Percentiles rank a stretch among this genome's conserved stretches.
These are phyloP conservation scores for Sminthurides aquaticus DNA, from an alignment of 2,888 invertebrate genomes.

Conservation along the genomic window DNA sequence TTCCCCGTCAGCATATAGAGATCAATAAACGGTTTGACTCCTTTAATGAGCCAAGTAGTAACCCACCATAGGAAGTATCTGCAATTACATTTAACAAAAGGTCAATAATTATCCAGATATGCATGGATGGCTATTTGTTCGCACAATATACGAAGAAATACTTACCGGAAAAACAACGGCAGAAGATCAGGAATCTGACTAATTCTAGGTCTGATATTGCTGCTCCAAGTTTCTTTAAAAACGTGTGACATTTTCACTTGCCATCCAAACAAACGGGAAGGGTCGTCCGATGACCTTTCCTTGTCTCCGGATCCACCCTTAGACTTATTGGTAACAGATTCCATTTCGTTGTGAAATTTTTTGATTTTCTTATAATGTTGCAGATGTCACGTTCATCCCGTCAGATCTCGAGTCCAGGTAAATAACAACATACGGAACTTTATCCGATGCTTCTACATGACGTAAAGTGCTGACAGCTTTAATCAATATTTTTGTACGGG, in stretches of 20 bases:
- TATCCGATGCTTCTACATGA: no score
- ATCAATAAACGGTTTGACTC: conserved; percentile 72
- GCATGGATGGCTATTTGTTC: background rate
- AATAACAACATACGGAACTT: no score
- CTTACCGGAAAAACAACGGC: conserved; percentile 63
- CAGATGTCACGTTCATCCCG: background rate
- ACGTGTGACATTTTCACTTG: conserved; percentile 67
- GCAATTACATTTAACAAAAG: no score
- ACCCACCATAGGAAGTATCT: conserved; percentile 69
- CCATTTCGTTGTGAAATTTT: background rate
- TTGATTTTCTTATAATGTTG: background rate
- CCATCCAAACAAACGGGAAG: conserved; percentile 64
- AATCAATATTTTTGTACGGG: no score
- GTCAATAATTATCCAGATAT: conserved; percentile 17
- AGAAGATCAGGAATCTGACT: conserved; percentile 64
- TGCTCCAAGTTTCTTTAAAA: conserved; percentile 66
- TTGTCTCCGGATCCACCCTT: background rate
- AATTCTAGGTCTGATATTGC: conserved; percentile 58
- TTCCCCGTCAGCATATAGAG: conserved; percentile 62
- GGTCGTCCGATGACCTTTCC: no score
- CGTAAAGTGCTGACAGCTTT: no score
- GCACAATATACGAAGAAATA: no score
- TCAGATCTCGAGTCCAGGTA: no score
- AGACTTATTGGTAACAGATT: background rate
- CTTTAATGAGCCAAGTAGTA: conserved; percentile 57